A percentile compares a stretch with the other conserved stretches of the same genome.
Evolutionary conservation across 2,888 invertebrate species (phyloP).

Genomic region (Odontocerum albicorne): DNA sequence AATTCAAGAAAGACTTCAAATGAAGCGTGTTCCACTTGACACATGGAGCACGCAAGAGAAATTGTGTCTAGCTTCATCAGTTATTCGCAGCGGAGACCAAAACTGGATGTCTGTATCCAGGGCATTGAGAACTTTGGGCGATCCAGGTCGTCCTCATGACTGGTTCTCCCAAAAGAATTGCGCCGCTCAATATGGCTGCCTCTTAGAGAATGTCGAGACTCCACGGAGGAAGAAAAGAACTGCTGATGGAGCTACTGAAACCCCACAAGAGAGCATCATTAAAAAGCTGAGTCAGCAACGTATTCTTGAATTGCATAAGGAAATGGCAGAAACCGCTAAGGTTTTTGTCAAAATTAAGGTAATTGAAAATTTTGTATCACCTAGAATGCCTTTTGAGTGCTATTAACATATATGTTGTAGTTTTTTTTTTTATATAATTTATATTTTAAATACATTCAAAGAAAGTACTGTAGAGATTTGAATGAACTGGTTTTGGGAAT

Average conservation of each 20-base stretch:
- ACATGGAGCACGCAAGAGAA: slow-evolving; percentile 86
- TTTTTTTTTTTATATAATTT: not conserved
- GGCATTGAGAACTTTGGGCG: slow-evolving; percentile 74
- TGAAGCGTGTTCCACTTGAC: slow-evolving; percentile 76
- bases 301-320: slow-evolving; percentile 72
- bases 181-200: slow-evolving; percentile 83
- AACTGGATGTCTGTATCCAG: slow-evolving; percentile 91
- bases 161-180: slow-evolving; percentile 93
- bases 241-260: slow-evolving; percentile 60
- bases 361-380: slow-evolving; percentile 41
- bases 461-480: not conserved
- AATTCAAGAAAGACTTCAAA: slow-evolving; percentile 49
- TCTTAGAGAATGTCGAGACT: slow-evolving; percentile 80
- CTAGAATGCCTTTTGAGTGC: no score
- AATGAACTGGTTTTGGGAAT: not conserved
- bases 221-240: slow-evolving; percentile 82
- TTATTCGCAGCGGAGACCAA: slow-evolving; percentile 83
- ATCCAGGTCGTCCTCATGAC: slow-evolving; percentile 73
- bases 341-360: slow-evolving; percentile 73
- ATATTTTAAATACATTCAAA: not conserved
- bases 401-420: no score
- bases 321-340: slow-evolving; percentile 69
- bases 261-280: slow-evolving; percentile 78
- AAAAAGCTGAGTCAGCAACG: slow-evolving; percentile 76
- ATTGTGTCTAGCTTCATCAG: slow-evolving; percentile 82